Evolutionary conservation across 2,113 vertebrate species (phyloP).

Genomic region (Tetraodon nigroviridis): DNA sequence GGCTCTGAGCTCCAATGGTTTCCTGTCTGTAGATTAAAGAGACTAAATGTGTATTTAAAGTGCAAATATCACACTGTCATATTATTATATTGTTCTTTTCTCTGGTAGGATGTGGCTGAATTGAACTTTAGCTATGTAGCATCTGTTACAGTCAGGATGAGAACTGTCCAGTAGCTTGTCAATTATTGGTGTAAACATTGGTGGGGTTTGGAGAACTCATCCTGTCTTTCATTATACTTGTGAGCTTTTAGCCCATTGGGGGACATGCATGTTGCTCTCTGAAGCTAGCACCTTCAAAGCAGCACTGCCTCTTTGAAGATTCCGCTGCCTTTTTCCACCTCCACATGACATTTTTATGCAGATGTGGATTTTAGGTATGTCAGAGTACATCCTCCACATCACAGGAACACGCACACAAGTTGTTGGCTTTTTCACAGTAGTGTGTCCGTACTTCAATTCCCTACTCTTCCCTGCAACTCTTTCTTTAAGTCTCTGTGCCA

Average conservation of each 20-base stretch:
- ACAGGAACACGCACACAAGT: not conserved
- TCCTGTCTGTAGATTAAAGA: slow-evolving; percentile 9
- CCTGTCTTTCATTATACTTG: slow-evolving; percentile 44
- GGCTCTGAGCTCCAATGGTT: not conserved
- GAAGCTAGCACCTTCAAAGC: slow-evolving; percentile 76
- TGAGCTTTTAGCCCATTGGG: slow-evolving; percentile 46
- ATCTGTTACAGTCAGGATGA: not conserved
- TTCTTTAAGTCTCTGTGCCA: too few species aligned
- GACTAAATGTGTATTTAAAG: too few species aligned
- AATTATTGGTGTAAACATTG: slow-evolving; percentile 18
- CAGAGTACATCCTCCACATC: slow-evolving; percentile 21
- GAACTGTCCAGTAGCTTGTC: slow-evolving; percentile 6
- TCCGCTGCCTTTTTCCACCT: slow-evolving; percentile 40
- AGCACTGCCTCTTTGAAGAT: slow-evolving; percentile 66
- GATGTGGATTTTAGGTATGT: slow-evolving; percentile 45
- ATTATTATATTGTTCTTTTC: not conserved
- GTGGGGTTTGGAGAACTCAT: slow-evolving; percentile 29
- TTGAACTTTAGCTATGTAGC: slow-evolving; percentile 20
- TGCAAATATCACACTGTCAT: too few species aligned
- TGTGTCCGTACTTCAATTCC: too few species aligned
- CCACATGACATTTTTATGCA: slow-evolving; percentile 57
- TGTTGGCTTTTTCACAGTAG: too few species aligned
- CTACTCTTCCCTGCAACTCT: too few species aligned
- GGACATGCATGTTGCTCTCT: slow-evolving; percentile 59
- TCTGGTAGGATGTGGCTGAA: slow-evolving; percentile 18